These are phyloP conservation scores for Parambassis ranga DNA, from an alignment of 2,797 vertebrate genomes.

Conservation along the genomic window DNA sequence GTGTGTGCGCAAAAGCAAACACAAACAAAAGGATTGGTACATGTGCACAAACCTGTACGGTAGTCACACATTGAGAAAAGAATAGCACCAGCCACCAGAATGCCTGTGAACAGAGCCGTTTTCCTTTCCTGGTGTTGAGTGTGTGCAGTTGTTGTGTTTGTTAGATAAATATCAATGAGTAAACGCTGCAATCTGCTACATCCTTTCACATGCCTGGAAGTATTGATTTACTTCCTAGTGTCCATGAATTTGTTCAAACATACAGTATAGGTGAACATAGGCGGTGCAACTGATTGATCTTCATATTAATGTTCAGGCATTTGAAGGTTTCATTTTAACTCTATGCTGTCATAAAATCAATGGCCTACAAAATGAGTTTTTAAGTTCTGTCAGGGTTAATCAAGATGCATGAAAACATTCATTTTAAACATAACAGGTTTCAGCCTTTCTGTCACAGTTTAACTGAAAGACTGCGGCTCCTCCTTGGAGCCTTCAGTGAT, in stretches of 20 bases:
- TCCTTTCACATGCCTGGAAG: slow-evolving; percentile 31
- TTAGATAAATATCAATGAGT: slow-evolving; percentile 10
- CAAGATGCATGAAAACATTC: slow-evolving; percentile 37
- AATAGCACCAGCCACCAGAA: neutral
- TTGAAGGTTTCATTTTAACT: slow-evolving; percentile 54
- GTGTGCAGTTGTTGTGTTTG: neutral
- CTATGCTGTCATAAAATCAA: slow-evolving; percentile 41
- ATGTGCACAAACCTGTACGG: neutral
- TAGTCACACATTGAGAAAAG: neutral
- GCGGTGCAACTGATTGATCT: slow-evolving; percentile 40
- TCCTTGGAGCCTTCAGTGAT: neutral
- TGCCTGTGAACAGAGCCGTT: slow-evolving; percentile 3
- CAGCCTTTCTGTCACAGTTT: slow-evolving; percentile 9
- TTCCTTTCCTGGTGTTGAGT: neutral
- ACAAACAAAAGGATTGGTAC: slow-evolving; percentile 1
- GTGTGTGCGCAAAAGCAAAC: slow-evolving; percentile 16
- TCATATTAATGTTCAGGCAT: slow-evolving; percentile 40
- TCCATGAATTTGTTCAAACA: slow-evolving; percentile 24
- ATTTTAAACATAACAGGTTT: slow-evolving; percentile 21
- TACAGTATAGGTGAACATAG: slow-evolving; percentile 5
- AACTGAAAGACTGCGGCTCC: neutral
- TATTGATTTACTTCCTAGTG: slow-evolving; percentile 33
- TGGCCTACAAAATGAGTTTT: slow-evolving; percentile 49
- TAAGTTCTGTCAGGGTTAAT: slow-evolving; percentile 42
- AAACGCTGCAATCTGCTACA: slow-evolving; percentile 18